Base-by-base conservation (phyloP, 2,797 vertebrate genomes). In the Paratrypauchen microcephalus region DNA sequence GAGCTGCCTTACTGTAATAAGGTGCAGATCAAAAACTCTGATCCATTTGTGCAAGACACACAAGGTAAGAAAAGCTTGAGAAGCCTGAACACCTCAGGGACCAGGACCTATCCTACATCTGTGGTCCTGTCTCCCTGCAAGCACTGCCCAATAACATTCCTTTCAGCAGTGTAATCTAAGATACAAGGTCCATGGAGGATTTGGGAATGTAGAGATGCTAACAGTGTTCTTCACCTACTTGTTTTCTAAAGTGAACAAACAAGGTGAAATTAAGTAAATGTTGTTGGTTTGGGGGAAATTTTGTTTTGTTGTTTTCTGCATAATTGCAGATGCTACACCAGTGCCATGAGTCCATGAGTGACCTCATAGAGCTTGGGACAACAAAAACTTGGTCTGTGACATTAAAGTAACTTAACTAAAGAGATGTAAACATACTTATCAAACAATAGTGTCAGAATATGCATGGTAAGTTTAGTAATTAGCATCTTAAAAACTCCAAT, bases 91-190 rank as follows among this genome's bases (percentile, higher is more conserved):
- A 75, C 74, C 76, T 76, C 62, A 65, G 75, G 84, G 82, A 82
- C 71, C 26, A 26, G 66, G 66, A 73, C 61, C 69, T 74, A 66
- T 80, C 74, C 54, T 62, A 69, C 73, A 71, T 79, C 61, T 79
- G 26, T 83, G 56, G 50, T 65, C 57, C 68, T n/a, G 52, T 75
- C 69, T 78, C 77, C 74, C 84, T 32, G 52, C 75, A 80, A 82
- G 76, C 76, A 18, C 36, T 75, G 71, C 69, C 83, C 75, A 81
- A 61, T 65, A 82, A 67, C 81, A 77, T 83, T 77, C 63, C 78
- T 74, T 83, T 83, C 74, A 83, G 81, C 56, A 83, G 76, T 74
- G 83, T 80, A 83, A 86, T 86, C 79, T 86, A 86, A 84, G 82
- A 78, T 68, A 81, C 21, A 69, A 80, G 70, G 71, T 80, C 83